Base-by-base conservation (phyloP, 2,888 invertebrate genomes). In the Strigamia crassipes region DNA sequence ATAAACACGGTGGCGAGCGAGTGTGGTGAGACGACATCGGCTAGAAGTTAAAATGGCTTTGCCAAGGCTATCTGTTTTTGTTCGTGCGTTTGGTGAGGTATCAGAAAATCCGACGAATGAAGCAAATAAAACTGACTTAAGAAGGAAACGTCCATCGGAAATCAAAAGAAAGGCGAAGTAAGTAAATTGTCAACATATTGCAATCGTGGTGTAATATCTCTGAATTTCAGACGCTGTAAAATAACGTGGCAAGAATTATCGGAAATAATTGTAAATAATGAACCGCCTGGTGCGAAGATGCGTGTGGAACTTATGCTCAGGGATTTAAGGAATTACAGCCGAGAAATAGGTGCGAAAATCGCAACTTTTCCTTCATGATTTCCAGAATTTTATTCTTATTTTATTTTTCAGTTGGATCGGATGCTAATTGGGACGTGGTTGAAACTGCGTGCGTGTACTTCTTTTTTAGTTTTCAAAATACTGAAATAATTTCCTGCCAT, bases 361-460 rank as follows among this genome's bases (percentile, higher is more conserved):
- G 4, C 10, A 42, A 38, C n/a, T 34, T 34, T 41, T 34, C 6
- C 3, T 34, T 34, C 34, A 34, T 34, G 3, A 6, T 34, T 34
- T 34, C 6, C 6, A n/a, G n/a, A n/a, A n/a, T n/a, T 42, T 80
- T 8, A 46, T 80, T 56, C 3, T 15, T 81, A n/a, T n/a, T n/a
- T n/a, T n/a, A n/a, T 38, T 81, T 73, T 81, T 34, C 6, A 51
- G 41, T 56, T 21, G 27, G 38, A 9, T 34, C 23, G 4, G 84
- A 86, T 85, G 87, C 85, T 27, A 93, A 92, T 73, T 91, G 91
- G 84, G 85, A 90, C 46, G 88, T 92, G 9, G 88, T 92, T 10
- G 91, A 93, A 85, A 92, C 92, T 87, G 90, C 92, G 0, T 87
- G 91, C 0, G 88, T 93, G 0, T 90, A 91, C 85, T 87, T 91